phyloP scores from a whole-genome alignment of 1,140 invertebrate genomes.

The Bombus impatiens region DNA sequence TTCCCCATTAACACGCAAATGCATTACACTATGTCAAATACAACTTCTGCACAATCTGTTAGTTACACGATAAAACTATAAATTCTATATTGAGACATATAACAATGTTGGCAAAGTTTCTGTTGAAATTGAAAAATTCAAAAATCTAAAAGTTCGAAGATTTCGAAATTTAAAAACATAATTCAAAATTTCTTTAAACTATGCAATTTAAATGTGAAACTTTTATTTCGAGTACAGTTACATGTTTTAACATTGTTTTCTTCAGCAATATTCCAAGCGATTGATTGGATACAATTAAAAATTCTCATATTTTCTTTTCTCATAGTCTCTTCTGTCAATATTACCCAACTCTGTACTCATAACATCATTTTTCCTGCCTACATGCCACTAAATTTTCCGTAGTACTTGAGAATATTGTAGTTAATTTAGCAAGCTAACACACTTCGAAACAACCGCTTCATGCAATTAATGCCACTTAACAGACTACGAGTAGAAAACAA shows the following conservation, averaged over 20 bases:
- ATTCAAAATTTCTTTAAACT: not conserved
- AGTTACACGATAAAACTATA: not conserved
- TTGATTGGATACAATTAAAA: not conserved
- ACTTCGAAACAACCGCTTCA: constrained; percentile 20
- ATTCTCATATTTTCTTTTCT: not conserved
- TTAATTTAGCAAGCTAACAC: constrained; percentile 36
- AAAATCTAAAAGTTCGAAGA: not conserved
- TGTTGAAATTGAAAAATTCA: not conserved
- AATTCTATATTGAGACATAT: not conserved
- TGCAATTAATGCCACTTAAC: constrained; percentile 41
- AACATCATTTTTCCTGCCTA: not conserved
- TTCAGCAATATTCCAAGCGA: not conserved
- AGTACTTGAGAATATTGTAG: constrained; percentile 29
- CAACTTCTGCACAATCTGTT: not conserved
- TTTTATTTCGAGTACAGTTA: not conserved
- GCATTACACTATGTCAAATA: not conserved
- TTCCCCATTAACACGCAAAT: constrained; percentile 56
- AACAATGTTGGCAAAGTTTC: not conserved
- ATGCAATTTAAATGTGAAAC: not conserved
- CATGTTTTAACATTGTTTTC: not conserved
- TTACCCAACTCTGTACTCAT: not conserved
- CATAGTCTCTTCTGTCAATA: not conserved
- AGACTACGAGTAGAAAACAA: not conserved
- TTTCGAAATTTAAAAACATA: not conserved
- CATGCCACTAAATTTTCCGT: constrained; percentile 10